Evolutionary conservation across 2,797 vertebrate species (phyloP), one percentile per base, ranked within the genome.

Genomic region (Acropternis orthonyx): DNA sequence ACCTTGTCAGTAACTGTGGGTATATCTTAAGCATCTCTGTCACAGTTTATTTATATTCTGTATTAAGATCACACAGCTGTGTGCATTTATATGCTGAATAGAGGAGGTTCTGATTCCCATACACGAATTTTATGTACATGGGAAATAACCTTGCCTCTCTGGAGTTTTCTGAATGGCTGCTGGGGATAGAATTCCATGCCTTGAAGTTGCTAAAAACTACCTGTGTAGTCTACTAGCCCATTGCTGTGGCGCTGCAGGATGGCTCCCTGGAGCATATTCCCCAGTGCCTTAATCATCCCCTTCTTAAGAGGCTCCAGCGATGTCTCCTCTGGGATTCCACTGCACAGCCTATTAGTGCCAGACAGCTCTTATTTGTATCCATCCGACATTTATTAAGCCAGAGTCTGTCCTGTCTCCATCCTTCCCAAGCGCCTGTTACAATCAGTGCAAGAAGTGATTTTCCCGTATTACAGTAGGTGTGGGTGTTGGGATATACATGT

Each of bases 241-340:
- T 79, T 90, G 63, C 89, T 84, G 52, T 85, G 63, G 67, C 89
- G 71, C 80, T 82, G 71, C 74, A 67, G 83, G 79, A 88, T 43
- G 66, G 59, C 26, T 95, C 95, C 89, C 85, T 36, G 21, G 92
- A 63, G 95, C 15, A 82, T 69, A 82, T 67, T 90, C 93, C 66
- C 88, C 94, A 95, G 90, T 54, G 83, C 63, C 83, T 93, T 95
- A 93, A 94, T 97, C 93, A 96, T 86, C 65, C 71, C 71, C 44
- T 54, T 90, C 94, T 95, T 82, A 87, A 79, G 84, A 95, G 85
- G 86, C 73, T 94, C 95, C 56, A 87, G 95, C 74, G 96, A 88
- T 23, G 65, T 17, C 34, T 87, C 94, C 83, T 86, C 46, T 79
- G 91, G 94, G 95, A 96, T 34, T 88, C 88, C 61, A 36, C 77